Percentiles rank a stretch among this genome's conserved stretches.
phyloP scores from a whole-genome alignment of 2,888 invertebrate genomes.

The Pemphredon lugubris region DNA sequence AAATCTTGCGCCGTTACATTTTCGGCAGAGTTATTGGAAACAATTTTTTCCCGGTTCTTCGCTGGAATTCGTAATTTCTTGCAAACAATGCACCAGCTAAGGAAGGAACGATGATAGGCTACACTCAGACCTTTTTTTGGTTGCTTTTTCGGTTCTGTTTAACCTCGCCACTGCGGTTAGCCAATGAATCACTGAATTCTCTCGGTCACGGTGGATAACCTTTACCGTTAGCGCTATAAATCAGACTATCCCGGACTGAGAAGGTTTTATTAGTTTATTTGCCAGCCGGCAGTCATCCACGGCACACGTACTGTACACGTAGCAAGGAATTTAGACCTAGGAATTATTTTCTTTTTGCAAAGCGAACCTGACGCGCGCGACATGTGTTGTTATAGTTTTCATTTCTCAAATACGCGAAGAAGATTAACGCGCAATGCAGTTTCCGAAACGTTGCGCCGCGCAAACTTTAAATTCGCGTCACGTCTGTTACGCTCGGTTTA shows the following conservation, averaged over 20 bases:
- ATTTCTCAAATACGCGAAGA: too few relatives aligned
- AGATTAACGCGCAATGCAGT: too few relatives aligned
- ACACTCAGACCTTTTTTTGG: slow-evolving; percentile 42
- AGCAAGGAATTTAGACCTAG: slow-evolving; percentile 4
- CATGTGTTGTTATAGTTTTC: too few relatives aligned
- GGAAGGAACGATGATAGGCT: not conserved
- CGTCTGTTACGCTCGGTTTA: too few relatives aligned
- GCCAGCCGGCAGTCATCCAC: slow-evolving; percentile 37
- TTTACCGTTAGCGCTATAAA: slow-evolving; percentile 75
- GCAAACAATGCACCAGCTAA: too few relatives aligned
- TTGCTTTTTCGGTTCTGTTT: slow-evolving; percentile 23
- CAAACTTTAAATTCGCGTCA: too few relatives aligned
- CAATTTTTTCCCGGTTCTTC: too few relatives aligned
- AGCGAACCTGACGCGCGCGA: not conserved
- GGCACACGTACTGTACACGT: slow-evolving; percentile 14
- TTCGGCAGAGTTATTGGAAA: too few relatives aligned
- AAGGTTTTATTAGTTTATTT: slow-evolving; percentile 73
- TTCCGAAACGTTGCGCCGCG: too few relatives aligned
- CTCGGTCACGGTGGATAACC: slow-evolving; percentile 73
- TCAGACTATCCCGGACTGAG: slow-evolving; percentile 74
- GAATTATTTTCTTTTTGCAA: not conserved
- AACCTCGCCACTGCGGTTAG: slow-evolving; percentile 21
- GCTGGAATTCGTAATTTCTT: too few relatives aligned
- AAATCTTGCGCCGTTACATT: not conserved
- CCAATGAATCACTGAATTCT: slow-evolving; percentile 77